These are phyloP conservation scores for Greenwoodochromis staneri DNA, from an alignment of 2,113 vertebrate species.

Conservation along the genomic window DNA sequence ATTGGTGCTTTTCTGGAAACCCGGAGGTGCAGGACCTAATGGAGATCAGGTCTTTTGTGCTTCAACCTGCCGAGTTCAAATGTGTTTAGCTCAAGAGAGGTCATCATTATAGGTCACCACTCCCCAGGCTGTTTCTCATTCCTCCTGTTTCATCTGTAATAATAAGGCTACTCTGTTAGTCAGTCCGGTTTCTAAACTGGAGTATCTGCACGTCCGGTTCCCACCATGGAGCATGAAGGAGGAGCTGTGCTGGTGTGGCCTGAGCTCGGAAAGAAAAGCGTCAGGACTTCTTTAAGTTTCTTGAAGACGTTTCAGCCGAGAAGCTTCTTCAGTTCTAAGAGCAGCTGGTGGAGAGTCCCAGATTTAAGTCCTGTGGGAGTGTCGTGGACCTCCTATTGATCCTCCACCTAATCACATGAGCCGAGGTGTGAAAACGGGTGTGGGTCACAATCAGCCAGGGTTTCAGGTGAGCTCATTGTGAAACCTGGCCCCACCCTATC, in stretches of 20 bases:
- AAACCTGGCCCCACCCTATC: not conserved
- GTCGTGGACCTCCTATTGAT: not conserved
- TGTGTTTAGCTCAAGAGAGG: not conserved
- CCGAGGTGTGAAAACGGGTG: rapidly evolving
- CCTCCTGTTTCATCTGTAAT: not conserved
- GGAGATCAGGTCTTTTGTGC: not conserved
- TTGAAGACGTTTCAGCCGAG: not conserved
- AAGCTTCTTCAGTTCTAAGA: not conserved
- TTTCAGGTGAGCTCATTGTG: not conserved
- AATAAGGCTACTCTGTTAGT: not conserved
- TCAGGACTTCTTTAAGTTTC: not conserved
- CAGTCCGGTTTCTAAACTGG: not conserved
- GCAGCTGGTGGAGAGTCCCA: not conserved
- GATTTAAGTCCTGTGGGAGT: not conserved
- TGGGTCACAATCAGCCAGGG: rapidly evolving
- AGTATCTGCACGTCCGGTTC: not conserved
- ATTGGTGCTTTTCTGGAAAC: not conserved
- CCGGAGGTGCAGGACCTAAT: not conserved
- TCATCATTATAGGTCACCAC: not conserved
- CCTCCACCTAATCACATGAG: rapidly evolving
- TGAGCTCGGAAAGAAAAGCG: not conserved
- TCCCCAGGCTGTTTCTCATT: not conserved
- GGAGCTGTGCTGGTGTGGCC: rapidly evolving
- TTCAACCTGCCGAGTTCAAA: not conserved
- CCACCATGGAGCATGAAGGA: not conserved